A percentile compares a stretch with the other conserved stretches of the same genome.
These are phyloP conservation scores for Hemithea aestivaria DNA, from an alignment of 2,888 invertebrate species.

Conservation along the genomic window DNA sequence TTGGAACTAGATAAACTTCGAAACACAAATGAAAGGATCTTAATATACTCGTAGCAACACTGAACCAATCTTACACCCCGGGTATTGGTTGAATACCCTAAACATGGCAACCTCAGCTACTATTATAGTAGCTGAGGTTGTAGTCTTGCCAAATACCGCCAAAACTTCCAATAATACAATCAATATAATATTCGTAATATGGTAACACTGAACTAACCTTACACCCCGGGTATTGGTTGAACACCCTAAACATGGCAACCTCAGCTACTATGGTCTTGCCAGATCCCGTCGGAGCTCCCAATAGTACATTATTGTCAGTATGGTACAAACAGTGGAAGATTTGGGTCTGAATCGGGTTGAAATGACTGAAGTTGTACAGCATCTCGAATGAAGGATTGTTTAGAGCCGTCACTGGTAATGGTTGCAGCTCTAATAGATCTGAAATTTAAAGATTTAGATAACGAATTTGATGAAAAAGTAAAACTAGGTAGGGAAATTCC, in stretches of 20 bases:
- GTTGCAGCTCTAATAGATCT: slow-evolving; percentile 94
- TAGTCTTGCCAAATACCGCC: slow-evolving; percentile 98
- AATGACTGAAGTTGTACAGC: slow-evolving; percentile 94
- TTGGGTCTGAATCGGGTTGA: slow-evolving; percentile 99
- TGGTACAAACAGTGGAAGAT: slow-evolving; percentile 98
- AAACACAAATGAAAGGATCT: no score
- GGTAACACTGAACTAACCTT: slow-evolving; percentile 82
- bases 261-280: slow-evolving; percentile 99
- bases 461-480: no score
- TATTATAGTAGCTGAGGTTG: no score
- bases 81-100: slow-evolving; percentile 89
- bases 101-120: slow-evolving; percentile 99
- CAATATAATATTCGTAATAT: no score
- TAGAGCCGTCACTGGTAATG: slow-evolving; percentile 91
- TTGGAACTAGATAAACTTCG: no score
- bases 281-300: slow-evolving; percentile 97
- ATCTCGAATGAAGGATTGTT: slow-evolving; percentile 87
- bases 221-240: slow-evolving; percentile 86
- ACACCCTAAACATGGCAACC: slow-evolving; percentile 96
- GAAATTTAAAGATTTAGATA: slow-evolving; percentile 24
- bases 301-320: slow-evolving; percentile 93
- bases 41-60: no score
- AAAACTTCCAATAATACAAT: slow-evolving; percentile 96
- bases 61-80: slow-evolving; percentile 83
- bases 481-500: no score